These are phyloP conservation scores for Pampusana beccarii DNA, from an alignment of 2,113 vertebrate species.

Conservation along the genomic window DNA sequence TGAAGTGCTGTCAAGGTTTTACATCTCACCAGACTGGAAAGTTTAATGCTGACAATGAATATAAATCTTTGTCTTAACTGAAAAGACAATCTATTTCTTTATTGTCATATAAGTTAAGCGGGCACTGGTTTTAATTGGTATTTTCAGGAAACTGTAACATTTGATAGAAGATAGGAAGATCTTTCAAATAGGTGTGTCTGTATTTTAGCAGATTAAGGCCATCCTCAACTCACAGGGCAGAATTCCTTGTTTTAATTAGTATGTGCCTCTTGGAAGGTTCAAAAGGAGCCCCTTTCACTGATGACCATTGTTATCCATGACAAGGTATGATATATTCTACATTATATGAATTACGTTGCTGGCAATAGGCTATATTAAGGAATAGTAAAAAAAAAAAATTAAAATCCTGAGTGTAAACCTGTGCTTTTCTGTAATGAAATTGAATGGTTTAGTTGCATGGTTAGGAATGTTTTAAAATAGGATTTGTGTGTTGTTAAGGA, in stretches of 20 bases:
- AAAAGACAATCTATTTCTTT: neutral
- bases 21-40: neutral
- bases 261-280: neutral
- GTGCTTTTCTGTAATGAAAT: neutral
- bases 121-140: neutral
- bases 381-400: neutral
- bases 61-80: neutral
- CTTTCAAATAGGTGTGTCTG: neutral
- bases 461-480: neutral
- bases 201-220: neutral
- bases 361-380: neutral
- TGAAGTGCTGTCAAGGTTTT: neutral
- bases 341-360: neutral
- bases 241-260: neutral
- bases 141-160: neutral
- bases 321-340: neutral
- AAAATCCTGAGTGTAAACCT: neutral
- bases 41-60: neutral
- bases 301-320: neutral
- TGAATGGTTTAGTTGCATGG: neutral
- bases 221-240: neutral
- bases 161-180: neutral
- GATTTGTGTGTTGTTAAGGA: neutral
- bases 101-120: neutral
- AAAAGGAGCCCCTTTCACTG: neutral